Percentiles rank a stretch among this genome's conserved stretches.
These are phyloP conservation scores for Cerceris rybyensis DNA, from an alignment of 2,888 invertebrate species.

Conservation along the genomic window DNA sequence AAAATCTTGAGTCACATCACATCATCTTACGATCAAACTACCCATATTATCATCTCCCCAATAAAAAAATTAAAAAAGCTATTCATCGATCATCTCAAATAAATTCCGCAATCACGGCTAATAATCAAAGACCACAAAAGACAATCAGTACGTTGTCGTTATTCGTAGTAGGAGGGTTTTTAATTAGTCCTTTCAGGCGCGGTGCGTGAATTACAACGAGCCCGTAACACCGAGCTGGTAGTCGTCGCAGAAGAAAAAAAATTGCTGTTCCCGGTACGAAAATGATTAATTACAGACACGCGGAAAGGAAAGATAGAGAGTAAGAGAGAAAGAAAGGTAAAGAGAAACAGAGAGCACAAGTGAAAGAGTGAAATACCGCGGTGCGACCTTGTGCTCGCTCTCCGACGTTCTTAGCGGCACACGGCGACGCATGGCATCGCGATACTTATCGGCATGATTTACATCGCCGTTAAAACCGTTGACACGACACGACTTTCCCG, in stretches of 20 bases:
- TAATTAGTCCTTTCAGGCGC: slow-evolving; percentile 44
- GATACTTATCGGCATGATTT: slow-evolving; percentile 73
- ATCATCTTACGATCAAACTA: background rate
- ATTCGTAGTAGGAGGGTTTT: slow-evolving; percentile 22
- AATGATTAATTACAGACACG: too few species aligned
- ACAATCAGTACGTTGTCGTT: background rate
- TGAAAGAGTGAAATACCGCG: slow-evolving; percentile 39
- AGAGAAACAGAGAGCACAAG: slow-evolving; percentile 11
- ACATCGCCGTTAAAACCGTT: slow-evolving; percentile 68
- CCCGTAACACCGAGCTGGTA: slow-evolving; percentile 20
- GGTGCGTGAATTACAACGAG: slow-evolving; percentile 50
- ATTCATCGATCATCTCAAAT: too few species aligned
- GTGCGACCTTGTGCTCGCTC: slow-evolving; percentile 51
- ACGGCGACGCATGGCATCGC: slow-evolving; percentile 46
- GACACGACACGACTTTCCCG: slow-evolving; percentile 55
- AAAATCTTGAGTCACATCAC: background rate
- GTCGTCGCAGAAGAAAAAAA: background rate
- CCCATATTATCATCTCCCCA: too few species aligned
- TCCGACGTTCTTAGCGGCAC: slow-evolving; percentile 22
- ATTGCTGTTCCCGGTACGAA: too few species aligned
- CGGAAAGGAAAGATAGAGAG: background rate
- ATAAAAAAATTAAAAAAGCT: too few species aligned
- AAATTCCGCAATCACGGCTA: too few species aligned
- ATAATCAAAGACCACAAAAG: background rate
- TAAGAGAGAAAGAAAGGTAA: slow-evolving; percentile 7